These are phyloP conservation scores for Sturmia bella DNA, from an alignment of 2,888 invertebrate genomes.

Conservation along the genomic window DNA sequence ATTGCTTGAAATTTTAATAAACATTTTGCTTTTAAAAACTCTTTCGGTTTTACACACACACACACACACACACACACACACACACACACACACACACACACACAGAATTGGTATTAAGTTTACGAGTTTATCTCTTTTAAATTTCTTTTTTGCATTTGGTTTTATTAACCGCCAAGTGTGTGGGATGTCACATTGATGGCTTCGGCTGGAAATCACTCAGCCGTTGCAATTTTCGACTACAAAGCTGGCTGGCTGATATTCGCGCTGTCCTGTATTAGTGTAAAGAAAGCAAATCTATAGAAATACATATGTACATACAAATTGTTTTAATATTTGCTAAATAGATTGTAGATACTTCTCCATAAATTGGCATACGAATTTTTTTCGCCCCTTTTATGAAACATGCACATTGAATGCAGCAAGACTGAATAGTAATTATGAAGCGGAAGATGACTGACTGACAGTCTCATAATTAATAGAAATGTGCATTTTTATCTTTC, in stretches of 20 bases:
- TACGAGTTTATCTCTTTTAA: conserved; percentile 30
- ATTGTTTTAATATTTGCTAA: conserved; percentile 19
- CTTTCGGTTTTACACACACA: background rate
- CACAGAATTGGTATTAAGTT: background rate
- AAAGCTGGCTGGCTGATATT: background rate
- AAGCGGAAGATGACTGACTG: conserved; percentile 54
- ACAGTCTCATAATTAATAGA: conserved; percentile 22
- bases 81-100: too few species aligned
- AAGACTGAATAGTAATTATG: conserved; percentile 50
- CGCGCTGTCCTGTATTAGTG: conserved; percentile 25
- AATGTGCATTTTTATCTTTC: background rate
- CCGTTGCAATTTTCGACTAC: background rate
- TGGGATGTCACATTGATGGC: conserved; percentile 54
- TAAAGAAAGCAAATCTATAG: too few species aligned
- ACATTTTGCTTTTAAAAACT: conserved; percentile 4
- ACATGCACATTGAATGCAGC: conserved; percentile 13
- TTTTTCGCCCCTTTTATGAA: background rate
- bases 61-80: too few species aligned
- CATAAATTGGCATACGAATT: background rate
- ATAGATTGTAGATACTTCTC: conserved; percentile 15
- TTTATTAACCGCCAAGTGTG: conserved; percentile 40
- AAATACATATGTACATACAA: too few species aligned
- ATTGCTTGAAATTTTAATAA: background rate
- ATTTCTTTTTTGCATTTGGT: conserved; percentile 10
- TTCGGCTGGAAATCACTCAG: conserved; percentile 27